Evolutionary conservation across 2,888 invertebrate genomes (phyloP).

Genomic region (Amorpha juglandis): DNA sequence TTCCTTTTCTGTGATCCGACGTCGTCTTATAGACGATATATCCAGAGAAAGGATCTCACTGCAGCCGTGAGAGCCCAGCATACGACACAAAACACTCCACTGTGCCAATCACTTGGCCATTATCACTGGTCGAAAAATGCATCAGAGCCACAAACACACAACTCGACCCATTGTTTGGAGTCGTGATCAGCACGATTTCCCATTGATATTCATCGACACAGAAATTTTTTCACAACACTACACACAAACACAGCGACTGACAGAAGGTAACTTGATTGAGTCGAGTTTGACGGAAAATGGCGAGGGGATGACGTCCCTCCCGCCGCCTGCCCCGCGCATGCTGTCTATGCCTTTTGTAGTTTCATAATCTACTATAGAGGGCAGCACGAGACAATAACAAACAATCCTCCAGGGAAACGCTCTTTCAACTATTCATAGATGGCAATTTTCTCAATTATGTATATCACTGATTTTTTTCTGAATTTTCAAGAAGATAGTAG

Average conservation of each 20-base stretch:
- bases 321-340: constrained; percentile 69
- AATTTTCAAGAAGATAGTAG: too few species aligned
- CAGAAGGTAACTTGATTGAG: constrained; percentile 82
- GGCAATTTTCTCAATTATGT: constrained; percentile 35
- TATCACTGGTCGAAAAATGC: constrained; percentile 78
- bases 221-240: constrained; percentile 82
- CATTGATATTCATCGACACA: constrained; percentile 82
- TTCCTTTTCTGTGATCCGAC: constrained; percentile 73
- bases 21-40: constrained; percentile 80
- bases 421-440: constrained; percentile 42
- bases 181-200: constrained; percentile 81
- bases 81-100: constrained; percentile 83
- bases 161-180: constrained; percentile 80
- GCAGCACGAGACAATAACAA: constrained; percentile 54
- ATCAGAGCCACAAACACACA: constrained; percentile 81
- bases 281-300: constrained; percentile 81
- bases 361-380: constrained; percentile 51
- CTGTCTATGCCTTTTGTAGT: constrained; percentile 45
- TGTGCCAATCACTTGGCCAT: constrained; percentile 82
- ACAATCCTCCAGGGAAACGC: constrained; percentile 39
- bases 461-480: too few species aligned
- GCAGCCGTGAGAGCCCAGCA: constrained; percentile 80
- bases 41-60: constrained; percentile 82
- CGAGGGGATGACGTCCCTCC: constrained; percentile 69
- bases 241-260: constrained; percentile 84